phyloP scores from a whole-genome alignment of 2,888 invertebrate species.

The Allacma fusca region DNA sequence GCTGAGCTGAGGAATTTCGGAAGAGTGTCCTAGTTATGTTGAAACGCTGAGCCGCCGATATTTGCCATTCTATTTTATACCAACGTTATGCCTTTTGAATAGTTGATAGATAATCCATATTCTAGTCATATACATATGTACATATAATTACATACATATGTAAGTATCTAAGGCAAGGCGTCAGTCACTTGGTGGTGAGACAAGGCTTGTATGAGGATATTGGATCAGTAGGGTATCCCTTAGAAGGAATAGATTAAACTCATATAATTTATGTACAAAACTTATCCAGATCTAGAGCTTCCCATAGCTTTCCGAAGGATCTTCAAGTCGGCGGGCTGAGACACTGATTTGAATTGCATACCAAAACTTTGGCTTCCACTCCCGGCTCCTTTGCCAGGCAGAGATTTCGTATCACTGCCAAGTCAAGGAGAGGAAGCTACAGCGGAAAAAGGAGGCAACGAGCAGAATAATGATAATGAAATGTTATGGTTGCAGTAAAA shows the following conservation, averaged over 20 bases:
- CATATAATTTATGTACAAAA: constrained; percentile 8
- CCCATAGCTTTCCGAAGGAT: too few relatives aligned
- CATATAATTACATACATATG: too few relatives aligned
- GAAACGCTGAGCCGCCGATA: too few relatives aligned
- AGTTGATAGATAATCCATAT: constrained; percentile 1
- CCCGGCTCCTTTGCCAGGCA: neutral
- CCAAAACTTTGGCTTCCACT: neutral
- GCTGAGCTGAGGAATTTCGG: neutral
- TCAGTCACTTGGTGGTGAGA: neutral
- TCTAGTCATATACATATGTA: neutral
- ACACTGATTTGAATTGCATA: constrained; percentile 16
- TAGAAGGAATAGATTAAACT: neutral
- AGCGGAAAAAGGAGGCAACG: too few relatives aligned
- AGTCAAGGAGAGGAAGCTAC: too few relatives aligned
- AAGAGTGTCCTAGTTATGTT: neutral
- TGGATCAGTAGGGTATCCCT: neutral
- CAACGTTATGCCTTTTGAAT: constrained; percentile 9
- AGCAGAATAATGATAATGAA: constrained; percentile 4
- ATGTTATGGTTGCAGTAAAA: neutral
- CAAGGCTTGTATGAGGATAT: neutral
- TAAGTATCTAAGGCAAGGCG: too few relatives aligned
- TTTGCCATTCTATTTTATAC: too few relatives aligned
- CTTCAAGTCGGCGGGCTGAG: too few relatives aligned
- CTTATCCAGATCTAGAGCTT: neutral
- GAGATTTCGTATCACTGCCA: neutral